phyloP scores from a whole-genome alignment of 2,113 vertebrate species.

The Erythrocercus mccallii region DNA sequence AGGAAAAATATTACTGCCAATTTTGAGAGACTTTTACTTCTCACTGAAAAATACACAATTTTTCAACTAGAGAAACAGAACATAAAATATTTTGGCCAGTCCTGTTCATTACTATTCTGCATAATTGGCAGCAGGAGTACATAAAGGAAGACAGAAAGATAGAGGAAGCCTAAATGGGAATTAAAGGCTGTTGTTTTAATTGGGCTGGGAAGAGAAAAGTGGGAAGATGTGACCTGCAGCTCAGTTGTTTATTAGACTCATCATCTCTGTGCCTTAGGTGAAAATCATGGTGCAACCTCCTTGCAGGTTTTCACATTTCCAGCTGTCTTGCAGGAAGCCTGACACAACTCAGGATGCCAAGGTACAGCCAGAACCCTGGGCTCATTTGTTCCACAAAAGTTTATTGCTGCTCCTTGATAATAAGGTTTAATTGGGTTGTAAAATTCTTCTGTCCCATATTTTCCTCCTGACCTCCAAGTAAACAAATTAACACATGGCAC shows the following conservation, averaged over 20 bases:
- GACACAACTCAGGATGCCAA: background rate
- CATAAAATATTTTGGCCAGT: background rate
- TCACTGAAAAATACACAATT: background rate
- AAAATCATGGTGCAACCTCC: background rate
- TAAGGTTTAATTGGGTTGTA: constrained; percentile 8
- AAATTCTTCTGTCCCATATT: background rate
- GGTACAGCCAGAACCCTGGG: background rate
- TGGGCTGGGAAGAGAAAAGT: background rate
- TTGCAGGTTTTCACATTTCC: background rate
- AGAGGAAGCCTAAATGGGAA: background rate
- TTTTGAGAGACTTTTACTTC: background rate
- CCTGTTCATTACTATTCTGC: background rate
- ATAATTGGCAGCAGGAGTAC: background rate
- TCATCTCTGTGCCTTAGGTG: background rate
- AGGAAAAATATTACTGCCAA: background rate
- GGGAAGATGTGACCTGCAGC: constrained; percentile 1
- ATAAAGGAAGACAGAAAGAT: background rate
- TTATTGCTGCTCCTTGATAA: background rate
- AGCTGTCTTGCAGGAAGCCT: background rate
- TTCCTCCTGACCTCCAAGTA: background rate
- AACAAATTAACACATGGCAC: background rate
- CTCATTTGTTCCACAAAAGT: background rate
- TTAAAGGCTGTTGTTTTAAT: constrained; percentile 36
- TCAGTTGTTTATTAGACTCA: background rate
- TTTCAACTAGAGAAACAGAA: background rate